Conservation (phyloP, 92 coral and sea anemone genomes). For the Parazoanthus atlanticus region DNA sequence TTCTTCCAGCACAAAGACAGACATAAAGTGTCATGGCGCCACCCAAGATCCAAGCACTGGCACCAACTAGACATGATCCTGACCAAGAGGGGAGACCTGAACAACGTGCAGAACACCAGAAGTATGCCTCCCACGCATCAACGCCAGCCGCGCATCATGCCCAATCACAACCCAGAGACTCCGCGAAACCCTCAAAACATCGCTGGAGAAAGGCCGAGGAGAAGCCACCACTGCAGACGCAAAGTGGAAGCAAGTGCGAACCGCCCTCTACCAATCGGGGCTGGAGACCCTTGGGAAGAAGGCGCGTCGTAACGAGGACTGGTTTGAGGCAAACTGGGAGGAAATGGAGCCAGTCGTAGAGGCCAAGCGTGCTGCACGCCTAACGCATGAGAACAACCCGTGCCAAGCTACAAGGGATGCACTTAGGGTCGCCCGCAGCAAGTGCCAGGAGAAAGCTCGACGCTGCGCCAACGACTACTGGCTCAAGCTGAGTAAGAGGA, state of each 20-base stretch:
- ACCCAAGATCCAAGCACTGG: slow-evolving; percentile 34
- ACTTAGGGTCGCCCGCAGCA: background rate
- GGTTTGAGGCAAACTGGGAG: background rate
- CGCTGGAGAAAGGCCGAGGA: background rate
- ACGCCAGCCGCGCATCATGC: slow-evolving; percentile 11
- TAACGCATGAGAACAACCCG: background rate
- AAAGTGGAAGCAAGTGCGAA: background rate
- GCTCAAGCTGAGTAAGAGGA: background rate
- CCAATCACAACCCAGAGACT: background rate
- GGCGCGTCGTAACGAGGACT: slow-evolving; percentile 8
- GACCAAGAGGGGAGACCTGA: slow-evolving; percentile 4
- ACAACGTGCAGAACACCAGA: slow-evolving; percentile 14
- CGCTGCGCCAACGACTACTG: background rate
- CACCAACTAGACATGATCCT: no score
- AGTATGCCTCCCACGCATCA: slow-evolving; percentile 19
- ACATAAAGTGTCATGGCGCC: slow-evolving; percentile 28
- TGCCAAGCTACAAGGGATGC: background rate
- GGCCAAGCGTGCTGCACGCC: background rate
- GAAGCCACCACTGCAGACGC: slow-evolving; percentile 8
- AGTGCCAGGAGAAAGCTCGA: background rate
- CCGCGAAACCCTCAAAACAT: background rate
- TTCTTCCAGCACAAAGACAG: background rate
- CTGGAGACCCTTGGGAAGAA: slow-evolving; percentile 15
- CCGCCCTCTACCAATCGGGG: slow-evolving; percentile 5
- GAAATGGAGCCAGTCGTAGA: slow-evolving; percentile 5